Conservation (phyloP, 2,113 vertebrate genomes). For the Epinephelus moara region DNA sequence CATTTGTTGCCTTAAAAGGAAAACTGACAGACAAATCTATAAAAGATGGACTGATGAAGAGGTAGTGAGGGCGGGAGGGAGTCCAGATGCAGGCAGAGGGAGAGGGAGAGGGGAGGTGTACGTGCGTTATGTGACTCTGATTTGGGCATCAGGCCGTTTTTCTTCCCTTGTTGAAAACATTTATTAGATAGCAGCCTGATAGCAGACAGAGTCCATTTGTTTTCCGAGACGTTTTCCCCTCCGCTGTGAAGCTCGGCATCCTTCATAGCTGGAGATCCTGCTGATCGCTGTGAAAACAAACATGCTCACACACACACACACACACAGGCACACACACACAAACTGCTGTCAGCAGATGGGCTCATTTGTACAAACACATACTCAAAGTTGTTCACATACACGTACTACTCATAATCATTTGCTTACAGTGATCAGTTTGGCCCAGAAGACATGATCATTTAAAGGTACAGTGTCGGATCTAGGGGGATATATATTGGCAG, state of each 20-base stretch:
- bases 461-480: no score
- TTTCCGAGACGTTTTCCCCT: slow-evolving; percentile 64
- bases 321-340: slow-evolving; percentile 11
- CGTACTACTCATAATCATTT: no score
- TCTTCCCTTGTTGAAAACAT: slow-evolving; percentile 60
- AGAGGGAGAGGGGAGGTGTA: slow-evolving; percentile 22
- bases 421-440: no score
- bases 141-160: slow-evolving; percentile 24
- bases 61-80: not conserved
- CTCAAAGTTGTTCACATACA: not conserved
- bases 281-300: slow-evolving; percentile 72
- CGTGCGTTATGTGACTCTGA: slow-evolving; percentile 53
- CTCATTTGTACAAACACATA: not conserved
- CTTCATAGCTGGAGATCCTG: slow-evolving; percentile 67
- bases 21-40: slow-evolving; percentile 29
- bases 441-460: no score
- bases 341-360: slow-evolving; percentile 41
- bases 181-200: slow-evolving; percentile 59
- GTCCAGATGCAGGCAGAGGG: slow-evolving; percentile 22
- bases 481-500: no score
- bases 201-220: slow-evolving; percentile 63
- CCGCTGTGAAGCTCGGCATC: slow-evolving; percentile 56
- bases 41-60: slow-evolving; percentile 23
- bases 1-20: slow-evolving; percentile 57
- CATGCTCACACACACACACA: slow-evolving; percentile 22